Percentiles rank a stretch among this genome's conserved stretches.
phyloP scores from a whole-genome alignment of 2,888 invertebrate species.

The Epinotia ramella region DNA sequence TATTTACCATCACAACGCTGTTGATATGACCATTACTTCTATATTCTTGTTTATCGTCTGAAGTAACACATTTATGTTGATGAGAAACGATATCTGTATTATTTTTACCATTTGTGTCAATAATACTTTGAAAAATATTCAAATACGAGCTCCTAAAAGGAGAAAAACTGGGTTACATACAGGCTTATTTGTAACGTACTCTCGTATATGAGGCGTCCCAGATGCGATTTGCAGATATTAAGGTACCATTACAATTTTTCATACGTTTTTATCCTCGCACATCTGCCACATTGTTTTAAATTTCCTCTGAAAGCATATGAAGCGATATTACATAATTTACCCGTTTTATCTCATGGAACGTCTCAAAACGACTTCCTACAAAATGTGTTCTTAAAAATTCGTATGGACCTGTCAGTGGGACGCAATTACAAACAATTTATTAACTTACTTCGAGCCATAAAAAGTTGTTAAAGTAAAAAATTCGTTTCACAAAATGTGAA shows the following conservation, averaged over 20 bases:
- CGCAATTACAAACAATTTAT: slow-evolving; percentile 77
- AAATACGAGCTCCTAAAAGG: slow-evolving; percentile 17
- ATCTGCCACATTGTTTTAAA: slow-evolving; percentile 52
- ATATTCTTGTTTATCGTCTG: neutral
- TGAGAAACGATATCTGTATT: slow-evolving; percentile 8
- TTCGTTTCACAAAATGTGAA: slow-evolving; percentile 62
- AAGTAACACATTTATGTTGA: neutral
- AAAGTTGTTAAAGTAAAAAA: slow-evolving; percentile 53
- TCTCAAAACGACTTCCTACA: slow-evolving; percentile 51
- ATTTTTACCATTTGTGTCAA: slow-evolving; percentile 13
- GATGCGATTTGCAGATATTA: slow-evolving; percentile 43
- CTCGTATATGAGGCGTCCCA: slow-evolving; percentile 31
- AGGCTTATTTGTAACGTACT: slow-evolving; percentile 20
- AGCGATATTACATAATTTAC: slow-evolving; percentile 57
- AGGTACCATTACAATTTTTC: slow-evolving; percentile 44
- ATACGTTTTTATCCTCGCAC: slow-evolving; percentile 41
- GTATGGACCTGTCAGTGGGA: slow-evolving; percentile 56
- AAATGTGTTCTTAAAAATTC: slow-evolving; percentile 49
- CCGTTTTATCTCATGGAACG: slow-evolving; percentile 52
- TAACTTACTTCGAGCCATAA: slow-evolving; percentile 61
- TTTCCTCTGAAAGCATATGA: slow-evolving; percentile 47
- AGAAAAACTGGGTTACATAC: slow-evolving; percentile 16
- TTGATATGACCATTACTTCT: neutral
- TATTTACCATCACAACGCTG: neutral
- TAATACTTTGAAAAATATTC: slow-evolving; percentile 20